Conservation (phyloP, 64 coral and sea anemone genomes). For the Stichodactyla mertensii region DNA sequence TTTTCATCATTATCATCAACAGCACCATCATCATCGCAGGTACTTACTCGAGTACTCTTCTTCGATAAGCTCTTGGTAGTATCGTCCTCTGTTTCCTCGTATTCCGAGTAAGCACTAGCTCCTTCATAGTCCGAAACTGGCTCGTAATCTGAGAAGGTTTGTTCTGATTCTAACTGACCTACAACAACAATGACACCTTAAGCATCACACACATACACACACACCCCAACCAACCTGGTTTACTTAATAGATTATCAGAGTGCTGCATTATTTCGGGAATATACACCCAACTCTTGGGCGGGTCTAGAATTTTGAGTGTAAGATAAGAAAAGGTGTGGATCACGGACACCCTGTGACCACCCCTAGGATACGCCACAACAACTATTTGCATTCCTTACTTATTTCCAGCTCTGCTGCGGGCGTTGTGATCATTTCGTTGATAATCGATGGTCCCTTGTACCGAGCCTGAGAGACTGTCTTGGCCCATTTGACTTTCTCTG, state of each 20-base stretch:
- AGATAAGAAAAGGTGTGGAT: too few species aligned
- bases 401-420: constrained; percentile 82
- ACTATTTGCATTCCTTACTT: constrained; percentile 59
- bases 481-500: constrained; percentile 85
- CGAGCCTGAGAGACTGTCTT: constrained; percentile 55
- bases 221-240: too few species aligned
- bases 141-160: constrained; percentile 76
- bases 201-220: neutral
- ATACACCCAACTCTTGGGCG: too few species aligned
- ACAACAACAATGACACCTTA: neutral
- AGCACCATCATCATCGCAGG: too few species aligned
- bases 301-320: too few species aligned
- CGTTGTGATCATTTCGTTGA: constrained; percentile 85
- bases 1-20: neutral
- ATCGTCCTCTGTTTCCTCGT: constrained; percentile 79
- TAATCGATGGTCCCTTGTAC: constrained; percentile 84
- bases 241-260: too few species aligned
- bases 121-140: constrained; percentile 82
- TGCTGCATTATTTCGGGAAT: too few species aligned
- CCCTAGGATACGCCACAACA: too few species aligned
- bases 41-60: constrained; percentile 43
- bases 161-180: constrained; percentile 63
- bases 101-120: constrained; percentile 49
- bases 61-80: constrained; percentile 79
- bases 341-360: too few species aligned